phyloP scores from a whole-genome alignment of 2,888 invertebrate species.

The Nomada ferruginata region DNA sequence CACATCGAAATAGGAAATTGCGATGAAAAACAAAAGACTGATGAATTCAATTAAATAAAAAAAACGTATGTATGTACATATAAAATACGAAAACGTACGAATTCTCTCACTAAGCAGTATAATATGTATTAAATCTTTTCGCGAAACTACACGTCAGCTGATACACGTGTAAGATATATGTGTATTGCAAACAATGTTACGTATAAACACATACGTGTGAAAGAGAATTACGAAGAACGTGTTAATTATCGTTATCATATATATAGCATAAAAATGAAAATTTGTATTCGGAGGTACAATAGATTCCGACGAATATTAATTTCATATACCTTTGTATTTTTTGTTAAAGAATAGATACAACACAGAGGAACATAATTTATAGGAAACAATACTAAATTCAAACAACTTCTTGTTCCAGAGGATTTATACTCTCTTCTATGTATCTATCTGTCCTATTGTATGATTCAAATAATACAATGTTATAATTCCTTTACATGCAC shows the following conservation, averaged over 20 bases:
- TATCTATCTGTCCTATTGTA: too few relatives aligned
- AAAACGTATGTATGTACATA: too few relatives aligned
- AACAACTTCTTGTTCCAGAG: too few relatives aligned
- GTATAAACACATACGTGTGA: neutral
- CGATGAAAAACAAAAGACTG: neutral
- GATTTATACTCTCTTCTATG: too few relatives aligned
- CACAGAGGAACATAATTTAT: neutral
- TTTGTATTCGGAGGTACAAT: neutral
- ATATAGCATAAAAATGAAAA: neutral
- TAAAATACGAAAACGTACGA: neutral
- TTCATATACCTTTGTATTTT: neutral
- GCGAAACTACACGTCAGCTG: neutral
- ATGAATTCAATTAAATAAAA: neutral
- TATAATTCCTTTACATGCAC: too few relatives aligned
- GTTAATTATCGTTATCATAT: neutral
- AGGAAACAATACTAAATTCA: neutral
- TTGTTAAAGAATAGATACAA: neutral
- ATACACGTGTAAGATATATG: neutral
- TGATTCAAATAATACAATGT: too few relatives aligned
- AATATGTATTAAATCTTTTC: neutral
- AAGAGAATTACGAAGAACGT: neutral
- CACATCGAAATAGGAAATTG: neutral
- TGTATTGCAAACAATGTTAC: neutral
- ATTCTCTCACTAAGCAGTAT: neutral
- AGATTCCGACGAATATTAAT: neutral